Percentiles rank a stretch among this genome's conserved stretches.
These are phyloP conservation scores for Polypedilum pembai DNA, from an alignment of 1,140 invertebrate genomes.

Conservation along the genomic window DNA sequence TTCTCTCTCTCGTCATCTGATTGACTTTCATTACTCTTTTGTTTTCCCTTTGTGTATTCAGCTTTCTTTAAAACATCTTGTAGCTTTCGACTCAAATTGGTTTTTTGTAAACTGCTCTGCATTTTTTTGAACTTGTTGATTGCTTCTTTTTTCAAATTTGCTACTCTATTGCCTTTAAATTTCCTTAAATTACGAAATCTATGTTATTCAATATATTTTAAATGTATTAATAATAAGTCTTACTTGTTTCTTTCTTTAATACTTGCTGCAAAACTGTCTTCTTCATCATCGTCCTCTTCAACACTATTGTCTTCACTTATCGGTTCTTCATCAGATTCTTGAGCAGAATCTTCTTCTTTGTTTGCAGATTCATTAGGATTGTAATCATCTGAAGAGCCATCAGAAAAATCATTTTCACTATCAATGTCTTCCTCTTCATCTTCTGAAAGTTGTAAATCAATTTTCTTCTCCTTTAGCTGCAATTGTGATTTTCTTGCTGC, in stretches of 20 bases:
- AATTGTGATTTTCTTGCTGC: neutral
- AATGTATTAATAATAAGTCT: neutral
- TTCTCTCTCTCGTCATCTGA: constrained; percentile 30
- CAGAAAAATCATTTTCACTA: neutral
- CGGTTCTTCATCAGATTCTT: neutral
- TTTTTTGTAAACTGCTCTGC: neutral
- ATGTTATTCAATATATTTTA: neutral
- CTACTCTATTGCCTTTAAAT: neutral
- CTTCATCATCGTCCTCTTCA: neutral
- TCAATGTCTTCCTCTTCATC: neutral
- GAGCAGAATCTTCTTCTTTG: neutral
- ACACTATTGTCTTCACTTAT: neutral
- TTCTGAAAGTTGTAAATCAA: neutral
- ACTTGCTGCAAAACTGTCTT: neutral
- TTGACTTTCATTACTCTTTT: neutral
- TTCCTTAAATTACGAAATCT: neutral
- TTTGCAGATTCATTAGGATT: neutral
- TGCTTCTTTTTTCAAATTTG: neutral
- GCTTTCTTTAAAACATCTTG: neutral
- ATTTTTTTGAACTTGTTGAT: neutral
- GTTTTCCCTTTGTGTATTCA: neutral
- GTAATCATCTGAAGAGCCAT: neutral
- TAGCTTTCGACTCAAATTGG: neutral
- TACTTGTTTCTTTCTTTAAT: neutral
- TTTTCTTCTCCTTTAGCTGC: neutral